phyloP scores from a whole-genome alignment of 2,888 invertebrate genomes.

The Taphrorychus bicolor region DNA sequence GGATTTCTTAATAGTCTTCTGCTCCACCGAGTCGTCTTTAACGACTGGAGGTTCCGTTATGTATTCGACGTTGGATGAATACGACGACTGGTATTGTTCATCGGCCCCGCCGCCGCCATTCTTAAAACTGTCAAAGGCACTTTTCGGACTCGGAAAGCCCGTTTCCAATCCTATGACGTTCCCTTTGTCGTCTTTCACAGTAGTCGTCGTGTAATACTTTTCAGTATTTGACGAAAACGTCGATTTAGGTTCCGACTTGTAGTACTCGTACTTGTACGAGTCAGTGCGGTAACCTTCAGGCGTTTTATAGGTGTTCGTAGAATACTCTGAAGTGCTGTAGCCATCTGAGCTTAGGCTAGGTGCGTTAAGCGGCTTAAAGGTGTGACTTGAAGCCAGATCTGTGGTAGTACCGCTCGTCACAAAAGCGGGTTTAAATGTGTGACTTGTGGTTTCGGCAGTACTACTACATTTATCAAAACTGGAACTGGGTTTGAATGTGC shows the following conservation, averaged over 20 bases:
- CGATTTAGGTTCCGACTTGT: conserved; percentile 54
- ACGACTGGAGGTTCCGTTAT: conserved; percentile 55
- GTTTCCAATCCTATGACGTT: conserved; percentile 6
- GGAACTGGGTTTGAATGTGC: not conserved
- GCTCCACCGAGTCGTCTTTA: conserved; percentile 67
- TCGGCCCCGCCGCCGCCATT: conserved; percentile 50
- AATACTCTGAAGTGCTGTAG: conserved; percentile 55
- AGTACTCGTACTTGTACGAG: conserved; percentile 56
- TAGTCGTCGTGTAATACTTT: conserved; percentile 54
- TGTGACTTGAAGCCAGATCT: not conserved
- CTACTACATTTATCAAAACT: not conserved
- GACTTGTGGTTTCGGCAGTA: conserved; percentile 6
- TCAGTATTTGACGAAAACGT: conserved; percentile 53
- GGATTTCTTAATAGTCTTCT: conserved; percentile 71
- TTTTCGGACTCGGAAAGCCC: conserved; percentile 44
- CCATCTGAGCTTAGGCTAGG: conserved; percentile 47
- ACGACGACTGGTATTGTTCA: conserved; percentile 51
- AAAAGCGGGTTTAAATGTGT: conserved; percentile 5
- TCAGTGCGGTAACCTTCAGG: conserved; percentile 58
- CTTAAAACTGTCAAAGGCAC: conserved; percentile 49
- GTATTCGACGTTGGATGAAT: conserved; percentile 54
- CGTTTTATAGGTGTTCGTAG: conserved; percentile 56
- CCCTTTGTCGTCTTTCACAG: conserved; percentile 22
- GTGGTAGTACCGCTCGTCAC: too few relatives aligned
- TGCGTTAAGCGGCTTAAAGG: not conserved